phyloP scores from a whole-genome alignment of 2,797 vertebrate species.

The Lateolabrax maculatus region DNA sequence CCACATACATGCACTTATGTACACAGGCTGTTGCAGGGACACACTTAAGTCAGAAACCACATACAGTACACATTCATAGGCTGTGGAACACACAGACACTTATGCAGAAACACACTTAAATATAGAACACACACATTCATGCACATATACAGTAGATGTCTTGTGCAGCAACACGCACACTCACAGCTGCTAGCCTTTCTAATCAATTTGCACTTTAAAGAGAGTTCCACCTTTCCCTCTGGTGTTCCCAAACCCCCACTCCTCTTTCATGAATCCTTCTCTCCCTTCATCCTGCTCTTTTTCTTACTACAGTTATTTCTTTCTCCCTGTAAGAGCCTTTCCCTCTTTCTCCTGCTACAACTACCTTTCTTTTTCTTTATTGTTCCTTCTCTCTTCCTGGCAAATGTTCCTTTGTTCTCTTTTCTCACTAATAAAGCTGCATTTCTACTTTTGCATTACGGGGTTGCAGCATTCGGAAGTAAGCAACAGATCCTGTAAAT shows the following conservation, averaged over 20 bases:
- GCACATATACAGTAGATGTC: neutral
- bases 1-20: neutral
- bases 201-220: conserved; percentile 70
- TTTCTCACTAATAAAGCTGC: conserved; percentile 11
- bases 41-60: neutral
- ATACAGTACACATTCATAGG: neutral
- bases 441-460: neutral
- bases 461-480: neutral
- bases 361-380: neutral
- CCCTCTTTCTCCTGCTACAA: neutral
- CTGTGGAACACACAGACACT: neutral
- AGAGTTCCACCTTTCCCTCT: conserved; percentile 42
- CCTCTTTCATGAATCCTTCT: neutral
- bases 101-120: neutral
- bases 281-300: neutral
- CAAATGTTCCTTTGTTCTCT: neutral
- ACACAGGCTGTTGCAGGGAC: neutral
- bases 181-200: conserved; percentile 15
- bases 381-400: neutral
- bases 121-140: neutral
- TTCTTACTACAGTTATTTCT: neutral
- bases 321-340: neutral
- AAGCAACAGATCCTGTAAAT: neutral
- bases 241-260: conserved; percentile 10
- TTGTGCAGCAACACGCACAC: conserved; percentile 6